Base-by-base conservation (phyloP, 1,140 invertebrate genomes). In the Diachasmimorpha longicaudata region DNA sequence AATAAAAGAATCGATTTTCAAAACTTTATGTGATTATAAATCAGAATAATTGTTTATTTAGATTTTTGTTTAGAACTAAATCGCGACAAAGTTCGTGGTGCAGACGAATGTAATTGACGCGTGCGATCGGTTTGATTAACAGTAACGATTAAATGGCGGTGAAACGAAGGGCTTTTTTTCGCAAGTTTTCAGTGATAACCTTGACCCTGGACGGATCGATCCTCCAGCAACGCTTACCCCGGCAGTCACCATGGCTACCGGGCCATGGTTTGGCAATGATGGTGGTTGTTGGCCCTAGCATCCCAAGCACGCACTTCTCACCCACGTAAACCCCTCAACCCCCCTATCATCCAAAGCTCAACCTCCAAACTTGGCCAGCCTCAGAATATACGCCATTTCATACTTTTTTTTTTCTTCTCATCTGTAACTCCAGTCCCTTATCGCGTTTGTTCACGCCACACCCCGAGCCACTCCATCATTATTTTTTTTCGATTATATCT, bases 191-290 rank as follows among this genome's bases (percentile, higher is more conserved):
- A 79, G 81, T 77, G 75, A 83, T 85, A 86, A 87, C 87, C 87
- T 88, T 88, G 86, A 88, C 86, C 87, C 85, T 84, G 82, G 83
- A 10, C 81, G 83, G 81, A 86, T 87, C 86, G 86, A 89, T 88
- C 85, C 82, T 74, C 68, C 80, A 81, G 74, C 77, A 81, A 78
- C 85, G 83, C 84, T 69, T 79, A 86, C 84, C 85, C 85, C 83
- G 83, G 84, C 86, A 88, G 87, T 89, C 86, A 76, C 87, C 87
- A 89, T 89, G 87, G 79, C 86, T 89, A 89, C 87, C 80, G 84
- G 80, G 77, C 58, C 58, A 25, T 13, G 19, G 19, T 63, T 37
- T 39, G 10, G 36, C 66, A 10, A 67, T 67, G 66, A 39, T 68
- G 31, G 36, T 68, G 80, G 77, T 81, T 86, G 78, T 81, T 82